Evolutionary conservation across 2,888 invertebrate species (phyloP).

Genomic region (Brachyopa scutellaris): DNA sequence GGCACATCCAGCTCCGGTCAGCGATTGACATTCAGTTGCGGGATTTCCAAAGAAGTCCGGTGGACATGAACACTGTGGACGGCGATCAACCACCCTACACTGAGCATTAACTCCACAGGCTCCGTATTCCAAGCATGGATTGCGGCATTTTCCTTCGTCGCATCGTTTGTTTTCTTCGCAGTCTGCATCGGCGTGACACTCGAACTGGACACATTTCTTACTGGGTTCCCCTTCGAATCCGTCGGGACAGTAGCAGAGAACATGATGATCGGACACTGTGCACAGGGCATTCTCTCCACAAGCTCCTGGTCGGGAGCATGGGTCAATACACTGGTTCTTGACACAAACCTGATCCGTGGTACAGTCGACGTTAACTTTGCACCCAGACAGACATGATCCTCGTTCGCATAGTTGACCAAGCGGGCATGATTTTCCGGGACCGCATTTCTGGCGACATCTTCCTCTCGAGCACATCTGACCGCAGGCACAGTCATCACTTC

Average conservation of each 20-base stretch:
- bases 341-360: conserved; percentile 89
- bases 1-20: conserved; percentile 88
- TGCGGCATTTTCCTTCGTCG: conserved; percentile 88
- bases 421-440: conserved; percentile 85
- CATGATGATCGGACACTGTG: conserved; percentile 89
- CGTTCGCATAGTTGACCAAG: conserved; percentile 89
- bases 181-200: conserved; percentile 89
- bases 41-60: conserved; percentile 89
- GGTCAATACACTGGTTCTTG: conserved; percentile 87
- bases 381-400: conserved; percentile 90
- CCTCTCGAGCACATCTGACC: conserved; percentile 90
- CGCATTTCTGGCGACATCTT: conserved; percentile 89
- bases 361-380: conserved; percentile 90
- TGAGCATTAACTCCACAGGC: conserved; percentile 93
- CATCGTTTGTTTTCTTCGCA: conserved; percentile 91
- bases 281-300: conserved; percentile 93
- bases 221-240: conserved; percentile 92
- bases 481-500: conserved; percentile 88
- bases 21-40: conserved; percentile 86
- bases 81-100: conserved; percentile 89
- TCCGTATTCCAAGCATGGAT: conserved; percentile 89
- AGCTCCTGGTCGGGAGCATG: conserved; percentile 86
- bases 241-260: conserved; percentile 93
- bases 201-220: conserved; percentile 88
- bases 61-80: conserved; percentile 90